phyloP scores from a whole-genome alignment of 2,113 vertebrate genomes.

The Nematolebias whitei region DNA sequence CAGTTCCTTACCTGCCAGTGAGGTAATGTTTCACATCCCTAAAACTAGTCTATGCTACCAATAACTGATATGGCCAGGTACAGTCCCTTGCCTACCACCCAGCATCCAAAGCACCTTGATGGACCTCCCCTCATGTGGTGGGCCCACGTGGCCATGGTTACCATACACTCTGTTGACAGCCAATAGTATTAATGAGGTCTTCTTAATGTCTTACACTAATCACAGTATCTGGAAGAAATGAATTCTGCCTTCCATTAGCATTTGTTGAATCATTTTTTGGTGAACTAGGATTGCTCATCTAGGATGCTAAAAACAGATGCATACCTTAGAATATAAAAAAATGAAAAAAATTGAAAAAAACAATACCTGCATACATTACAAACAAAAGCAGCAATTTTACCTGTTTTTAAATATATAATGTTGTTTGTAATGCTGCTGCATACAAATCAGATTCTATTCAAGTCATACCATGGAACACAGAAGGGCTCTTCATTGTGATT shows the following conservation, averaged over 20 bases:
- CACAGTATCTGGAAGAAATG: conserved; percentile 15
- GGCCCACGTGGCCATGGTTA: too few species aligned
- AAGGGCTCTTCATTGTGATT: conserved; percentile 34
- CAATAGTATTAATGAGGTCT: conserved; percentile 46
- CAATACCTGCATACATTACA: too few species aligned
- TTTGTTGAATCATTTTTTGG: conserved; percentile 1
- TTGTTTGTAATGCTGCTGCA: conserved; percentile 40
- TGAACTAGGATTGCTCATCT: not conserved
- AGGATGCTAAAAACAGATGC: not conserved
- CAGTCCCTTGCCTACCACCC: too few species aligned
- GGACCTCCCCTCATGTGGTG: too few species aligned
- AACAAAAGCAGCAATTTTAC: not conserved
- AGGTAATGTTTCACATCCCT: too few species aligned
- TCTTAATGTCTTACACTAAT: not conserved
- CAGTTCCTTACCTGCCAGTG: too few species aligned
- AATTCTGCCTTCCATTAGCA: conserved; percentile 8
- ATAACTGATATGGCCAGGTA: too few species aligned
- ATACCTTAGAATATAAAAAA: not conserved
- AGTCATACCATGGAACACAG: conserved; percentile 35
- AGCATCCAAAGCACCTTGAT: too few species aligned
- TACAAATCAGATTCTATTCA: conserved; percentile 27
- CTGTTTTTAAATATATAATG: not conserved
- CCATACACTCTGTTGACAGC: conserved; percentile 6
- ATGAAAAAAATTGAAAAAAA: too few species aligned
- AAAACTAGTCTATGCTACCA: too few species aligned